Conservation (phyloP, 2,888 invertebrate genomes). For the Malacosoma neustria region DNA sequence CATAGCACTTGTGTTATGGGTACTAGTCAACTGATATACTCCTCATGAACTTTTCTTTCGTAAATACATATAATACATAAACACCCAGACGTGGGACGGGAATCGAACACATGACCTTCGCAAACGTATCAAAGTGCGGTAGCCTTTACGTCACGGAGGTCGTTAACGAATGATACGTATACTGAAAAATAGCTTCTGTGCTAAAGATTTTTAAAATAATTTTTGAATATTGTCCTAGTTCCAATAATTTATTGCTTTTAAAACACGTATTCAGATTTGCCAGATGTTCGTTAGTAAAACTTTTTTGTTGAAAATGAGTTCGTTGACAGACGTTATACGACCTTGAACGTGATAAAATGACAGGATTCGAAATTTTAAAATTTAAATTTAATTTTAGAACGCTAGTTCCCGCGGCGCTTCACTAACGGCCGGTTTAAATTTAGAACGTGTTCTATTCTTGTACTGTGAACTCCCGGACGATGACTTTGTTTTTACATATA, state of each 20-base stretch:
- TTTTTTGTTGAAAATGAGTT: conserved; percentile 17
- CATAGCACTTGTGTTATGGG: too few relatives aligned
- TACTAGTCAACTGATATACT: too few relatives aligned
- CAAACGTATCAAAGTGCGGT: too few relatives aligned
- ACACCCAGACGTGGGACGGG: too few relatives aligned
- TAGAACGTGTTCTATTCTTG: conserved; percentile 68
- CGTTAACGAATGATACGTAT: too few relatives aligned
- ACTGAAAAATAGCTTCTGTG: too few relatives aligned
- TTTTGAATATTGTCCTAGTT: not conserved
- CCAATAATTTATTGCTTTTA: conserved; percentile 1
- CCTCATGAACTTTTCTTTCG: too few relatives aligned
- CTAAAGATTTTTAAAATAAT: too few relatives aligned
- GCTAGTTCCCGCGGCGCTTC: conserved; percentile 59
- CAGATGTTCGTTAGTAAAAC: not conserved
- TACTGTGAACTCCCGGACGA: conserved; percentile 63
- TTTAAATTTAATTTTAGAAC: conserved; percentile 48
- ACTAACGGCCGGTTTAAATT: conserved; percentile 63
- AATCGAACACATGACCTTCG: too few relatives aligned
- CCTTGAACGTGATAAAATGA: conserved; percentile 69
- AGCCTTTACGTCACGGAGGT: too few relatives aligned
- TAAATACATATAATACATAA: too few relatives aligned
- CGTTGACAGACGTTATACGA: conserved; percentile 37
- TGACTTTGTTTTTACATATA: conserved; percentile 56
- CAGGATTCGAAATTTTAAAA: conserved; percentile 59
- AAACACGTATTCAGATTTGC: not conserved